These are phyloP conservation scores for Baccha elongata DNA, from an alignment of 2,888 invertebrate species.

Conservation along the genomic window DNA sequence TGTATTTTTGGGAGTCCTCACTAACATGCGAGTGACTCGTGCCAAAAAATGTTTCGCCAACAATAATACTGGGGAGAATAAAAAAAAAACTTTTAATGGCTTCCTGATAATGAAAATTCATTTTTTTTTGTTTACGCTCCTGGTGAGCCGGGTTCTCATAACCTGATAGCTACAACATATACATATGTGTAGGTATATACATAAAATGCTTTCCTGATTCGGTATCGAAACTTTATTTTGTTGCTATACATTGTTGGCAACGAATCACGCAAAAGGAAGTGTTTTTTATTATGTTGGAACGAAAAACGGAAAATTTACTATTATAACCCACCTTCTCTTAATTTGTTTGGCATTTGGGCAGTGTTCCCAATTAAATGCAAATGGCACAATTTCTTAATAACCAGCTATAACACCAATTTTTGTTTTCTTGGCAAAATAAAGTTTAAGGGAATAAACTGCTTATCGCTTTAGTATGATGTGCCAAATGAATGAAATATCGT, in stretches of 20 bases:
- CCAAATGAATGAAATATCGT: slow-evolving; percentile 11
- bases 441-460: slow-evolving; percentile 33
- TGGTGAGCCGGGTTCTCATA: neutral
- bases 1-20: slow-evolving; percentile 26
- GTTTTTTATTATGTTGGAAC: slow-evolving; percentile 12
- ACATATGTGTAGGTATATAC: neutral
- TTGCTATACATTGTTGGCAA: slow-evolving; percentile 59
- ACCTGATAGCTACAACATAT: neutral
- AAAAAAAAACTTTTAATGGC: slow-evolving; percentile 48
- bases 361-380: slow-evolving; percentile 61
- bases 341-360: slow-evolving; percentile 61
- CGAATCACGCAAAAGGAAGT: slow-evolving; percentile 54
- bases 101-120: slow-evolving; percentile 69
- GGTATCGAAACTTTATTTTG: slow-evolving; percentile 20
- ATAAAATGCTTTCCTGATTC: slow-evolving; percentile 32
- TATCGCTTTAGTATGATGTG: slow-evolving; percentile 17
- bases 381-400: slow-evolving; percentile 50
- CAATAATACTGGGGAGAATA: slow-evolving; percentile 20
- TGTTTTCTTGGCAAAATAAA: neutral
- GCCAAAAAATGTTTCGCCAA: slow-evolving; percentile 60
- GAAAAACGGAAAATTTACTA: slow-evolving; percentile 41
- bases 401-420: slow-evolving; percentile 28
- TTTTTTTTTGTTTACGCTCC: slow-evolving; percentile 27
- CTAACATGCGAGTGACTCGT: slow-evolving; percentile 57
- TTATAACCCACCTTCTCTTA: slow-evolving; percentile 34